Percentiles rank a stretch among this genome's conserved stretches.
Conservation (phyloP, 2,888 invertebrate genomes). For the Tribolium freemani region DNA sequence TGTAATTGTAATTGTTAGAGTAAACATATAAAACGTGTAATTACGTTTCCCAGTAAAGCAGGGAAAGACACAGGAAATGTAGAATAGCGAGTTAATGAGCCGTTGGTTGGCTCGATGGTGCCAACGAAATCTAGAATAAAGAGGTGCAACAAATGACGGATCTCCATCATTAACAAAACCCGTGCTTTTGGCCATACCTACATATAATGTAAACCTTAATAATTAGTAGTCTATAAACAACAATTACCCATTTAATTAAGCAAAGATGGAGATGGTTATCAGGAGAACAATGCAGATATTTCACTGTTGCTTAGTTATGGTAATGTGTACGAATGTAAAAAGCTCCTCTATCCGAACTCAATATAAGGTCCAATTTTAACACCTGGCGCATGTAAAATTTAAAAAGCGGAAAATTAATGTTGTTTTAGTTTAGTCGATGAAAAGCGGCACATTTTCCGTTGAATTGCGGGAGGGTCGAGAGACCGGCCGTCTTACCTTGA, state of each 20-base stretch:
- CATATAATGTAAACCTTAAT: conserved; percentile 25
- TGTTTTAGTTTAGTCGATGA: conserved; percentile 52
- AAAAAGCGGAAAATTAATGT: conserved; percentile 63
- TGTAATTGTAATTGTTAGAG: not conserved
- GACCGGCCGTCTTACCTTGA: conserved; percentile 57
- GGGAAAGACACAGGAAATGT: conserved; percentile 1
- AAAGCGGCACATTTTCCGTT: conserved; percentile 34
- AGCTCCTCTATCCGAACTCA: conserved; percentile 24
- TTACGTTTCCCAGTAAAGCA: not conserved
- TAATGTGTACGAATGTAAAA: conserved; percentile 55
- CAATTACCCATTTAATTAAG: conserved; percentile 64
- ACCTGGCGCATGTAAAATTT: conserved; percentile 52
- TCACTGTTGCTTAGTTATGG: conserved; percentile 66
- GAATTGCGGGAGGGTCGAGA: conserved; percentile 24
- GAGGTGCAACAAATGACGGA: not conserved
- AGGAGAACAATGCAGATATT: conserved; percentile 64
- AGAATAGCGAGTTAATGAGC: not conserved
- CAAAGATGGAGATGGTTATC: conserved; percentile 62
- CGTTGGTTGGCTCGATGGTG: not conserved
- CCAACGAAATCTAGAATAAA: not conserved
- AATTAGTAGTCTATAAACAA: conserved; percentile 56
- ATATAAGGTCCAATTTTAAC: conserved; percentile 43
- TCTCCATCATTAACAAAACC: not conserved
- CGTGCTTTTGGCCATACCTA: not conserved
- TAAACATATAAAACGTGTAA: not conserved